Conservation (phyloP, 2,113 vertebrate species). For the Leptocoma aspasia region DNA sequence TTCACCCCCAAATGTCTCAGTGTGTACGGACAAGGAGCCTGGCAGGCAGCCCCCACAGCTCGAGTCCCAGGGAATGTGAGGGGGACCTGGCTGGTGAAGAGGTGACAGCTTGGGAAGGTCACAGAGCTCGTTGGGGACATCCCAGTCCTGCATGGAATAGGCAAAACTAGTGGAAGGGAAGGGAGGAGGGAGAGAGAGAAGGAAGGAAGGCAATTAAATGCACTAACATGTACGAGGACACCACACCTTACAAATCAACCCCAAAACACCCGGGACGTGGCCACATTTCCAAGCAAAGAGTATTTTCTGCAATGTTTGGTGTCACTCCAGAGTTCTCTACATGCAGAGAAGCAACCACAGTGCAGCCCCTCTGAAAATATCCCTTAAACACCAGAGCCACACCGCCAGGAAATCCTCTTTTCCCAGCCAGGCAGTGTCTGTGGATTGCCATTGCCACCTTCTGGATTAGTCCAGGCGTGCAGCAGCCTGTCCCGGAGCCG, state of each 20-base stretch:
- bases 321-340: fast-evolving
- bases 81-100: fast-evolving
- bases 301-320: not conserved
- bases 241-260: not conserved
- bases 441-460: constrained; percentile 55
- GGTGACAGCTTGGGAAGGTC: not conserved
- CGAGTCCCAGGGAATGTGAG: not conserved
- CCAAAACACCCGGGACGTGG: fast-evolving
- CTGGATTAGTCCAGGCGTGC: not conserved
- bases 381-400: fast-evolving
- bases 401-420: not conserved
- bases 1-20: not conserved
- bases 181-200: too few species aligned
- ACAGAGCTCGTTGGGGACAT: not conserved
- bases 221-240: not conserved
- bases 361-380: not conserved
- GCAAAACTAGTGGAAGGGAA: not conserved
- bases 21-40: fast-evolving
- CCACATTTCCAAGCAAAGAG: not conserved
- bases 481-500: not conserved
- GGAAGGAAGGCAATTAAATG: not conserved
- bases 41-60: not conserved
- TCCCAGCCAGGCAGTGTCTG: not conserved
- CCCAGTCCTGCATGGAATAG: not conserved
- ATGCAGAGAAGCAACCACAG: not conserved